Percentiles rank a stretch among this genome's conserved stretches.
Conservation (phyloP, 2,888 invertebrate genomes). For the Stomorhina lunata region DNA sequence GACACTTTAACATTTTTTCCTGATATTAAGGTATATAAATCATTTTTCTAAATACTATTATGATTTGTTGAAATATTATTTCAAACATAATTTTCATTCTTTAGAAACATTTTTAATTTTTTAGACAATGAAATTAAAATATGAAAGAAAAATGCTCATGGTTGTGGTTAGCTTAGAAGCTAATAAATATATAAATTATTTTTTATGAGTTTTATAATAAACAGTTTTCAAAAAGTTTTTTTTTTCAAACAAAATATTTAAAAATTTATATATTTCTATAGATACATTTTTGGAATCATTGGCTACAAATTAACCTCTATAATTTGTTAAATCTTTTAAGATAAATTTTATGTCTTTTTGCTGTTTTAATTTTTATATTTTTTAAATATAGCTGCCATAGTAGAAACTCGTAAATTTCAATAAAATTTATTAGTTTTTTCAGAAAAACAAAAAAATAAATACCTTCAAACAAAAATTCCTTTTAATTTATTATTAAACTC, state of each 20-base stretch:
- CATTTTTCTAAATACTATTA: slow-evolving; percentile 54
- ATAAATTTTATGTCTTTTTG: slow-evolving; percentile 50
- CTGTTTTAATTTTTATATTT: not conserved
- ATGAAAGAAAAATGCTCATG: no score
- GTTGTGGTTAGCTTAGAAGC: slow-evolving; percentile 13
- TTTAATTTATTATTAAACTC: no score
- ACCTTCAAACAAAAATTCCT: not conserved
- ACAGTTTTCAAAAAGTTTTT: slow-evolving; percentile 39
- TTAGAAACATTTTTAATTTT: no score
- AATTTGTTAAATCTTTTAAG: slow-evolving; percentile 52
- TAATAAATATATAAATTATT: slow-evolving; percentile 41
- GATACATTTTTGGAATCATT: not conserved
- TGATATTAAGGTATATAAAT: slow-evolving; percentile 55
- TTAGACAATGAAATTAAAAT: no score
- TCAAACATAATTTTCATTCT: slow-evolving; percentile 34
- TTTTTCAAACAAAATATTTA: slow-evolving; percentile 6
- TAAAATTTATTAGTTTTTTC: slow-evolving; percentile 27
- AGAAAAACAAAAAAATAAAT: not conserved
- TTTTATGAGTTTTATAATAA: slow-evolving; percentile 55
- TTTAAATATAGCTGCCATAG: slow-evolving; percentile 27
- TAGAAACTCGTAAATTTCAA: slow-evolving; percentile 44
- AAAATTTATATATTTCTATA: not conserved
- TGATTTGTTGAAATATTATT: slow-evolving; percentile 50
- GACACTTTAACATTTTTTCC: slow-evolving; percentile 39
- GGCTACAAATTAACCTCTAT: slow-evolving; percentile 33